Evolutionary conservation across 2,113 vertebrate genomes (phyloP).

Genomic region (Nasalis larvatus): DNA sequence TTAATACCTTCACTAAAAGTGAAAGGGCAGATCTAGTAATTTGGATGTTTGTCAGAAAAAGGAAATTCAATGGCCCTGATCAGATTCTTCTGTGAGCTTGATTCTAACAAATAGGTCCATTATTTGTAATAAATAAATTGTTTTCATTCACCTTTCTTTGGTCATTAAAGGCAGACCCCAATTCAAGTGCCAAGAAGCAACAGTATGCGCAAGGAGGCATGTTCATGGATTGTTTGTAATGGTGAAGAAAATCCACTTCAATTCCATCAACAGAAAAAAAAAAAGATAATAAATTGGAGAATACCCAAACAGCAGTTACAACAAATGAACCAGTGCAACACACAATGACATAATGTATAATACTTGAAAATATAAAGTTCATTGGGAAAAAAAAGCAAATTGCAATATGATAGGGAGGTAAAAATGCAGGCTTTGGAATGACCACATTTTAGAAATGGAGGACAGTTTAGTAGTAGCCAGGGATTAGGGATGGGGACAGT

Average conservation of each 20-base stretch:
- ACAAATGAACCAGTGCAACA: neutral
- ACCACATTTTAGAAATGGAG: neutral
- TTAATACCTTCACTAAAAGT: neutral
- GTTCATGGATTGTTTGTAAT: neutral
- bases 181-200: neutral
- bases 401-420: neutral
- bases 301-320: neutral
- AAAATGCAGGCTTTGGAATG: neutral
- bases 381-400: neutral
- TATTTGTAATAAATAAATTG: neutral
- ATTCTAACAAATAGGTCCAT: neutral
- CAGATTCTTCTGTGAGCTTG: neutral
- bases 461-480: neutral
- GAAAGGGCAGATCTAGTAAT: neutral
- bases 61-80: neutral
- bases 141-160: neutral
- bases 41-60: neutral
- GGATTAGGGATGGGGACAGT: neutral
- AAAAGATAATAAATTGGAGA: neutral
- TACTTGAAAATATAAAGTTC: neutral
- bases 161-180: neutral
- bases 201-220: neutral
- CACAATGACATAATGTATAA: neutral
- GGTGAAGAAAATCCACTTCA: neutral
- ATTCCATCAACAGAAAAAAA: neutral